Percentiles rank a stretch among this genome's conserved stretches.
Conservation (phyloP, 2,888 invertebrate genomes). For the Scaptomyza caliginosa region DNA sequence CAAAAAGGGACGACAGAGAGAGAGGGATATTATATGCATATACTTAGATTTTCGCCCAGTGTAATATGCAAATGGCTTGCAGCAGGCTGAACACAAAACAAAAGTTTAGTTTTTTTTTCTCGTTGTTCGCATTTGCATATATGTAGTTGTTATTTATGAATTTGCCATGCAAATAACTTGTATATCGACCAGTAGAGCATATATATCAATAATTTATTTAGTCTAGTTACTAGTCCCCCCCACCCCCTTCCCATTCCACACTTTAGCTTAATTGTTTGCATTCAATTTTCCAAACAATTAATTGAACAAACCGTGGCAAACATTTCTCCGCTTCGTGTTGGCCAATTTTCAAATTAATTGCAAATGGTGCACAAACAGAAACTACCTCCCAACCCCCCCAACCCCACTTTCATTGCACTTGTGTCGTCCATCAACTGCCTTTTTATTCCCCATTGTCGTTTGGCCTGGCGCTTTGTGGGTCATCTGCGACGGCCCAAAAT, state of each 20-base stretch:
- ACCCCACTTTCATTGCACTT: slow-evolving; percentile 48
- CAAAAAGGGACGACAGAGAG: neutral
- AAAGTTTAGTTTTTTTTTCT: too few species aligned
- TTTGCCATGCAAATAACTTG: slow-evolving; percentile 53
- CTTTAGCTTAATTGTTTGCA: slow-evolving; percentile 1
- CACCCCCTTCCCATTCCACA: neutral
- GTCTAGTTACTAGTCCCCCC: neutral
- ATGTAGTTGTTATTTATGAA: slow-evolving; percentile 52
- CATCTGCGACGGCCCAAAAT: slow-evolving; percentile 47
- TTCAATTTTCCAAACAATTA: slow-evolving; percentile 74
- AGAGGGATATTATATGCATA: too few species aligned
- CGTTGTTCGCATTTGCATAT: slow-evolving; percentile 29
- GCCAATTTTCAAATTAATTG: slow-evolving; percentile 74
- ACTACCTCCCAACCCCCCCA: too few species aligned
- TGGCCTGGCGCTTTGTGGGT: slow-evolving; percentile 38
- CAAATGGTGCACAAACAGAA: slow-evolving; percentile 40
- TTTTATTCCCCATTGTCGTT: slow-evolving; percentile 1
- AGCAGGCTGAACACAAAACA: slow-evolving; percentile 1
- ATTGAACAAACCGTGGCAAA: too few species aligned
- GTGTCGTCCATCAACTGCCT: slow-evolving; percentile 49
- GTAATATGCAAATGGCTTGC: slow-evolving; percentile 2
- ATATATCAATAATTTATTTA: slow-evolving; percentile 26
- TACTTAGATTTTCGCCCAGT: too few species aligned
- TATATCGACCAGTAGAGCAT: slow-evolving; percentile 19
- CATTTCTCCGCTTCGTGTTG: too few species aligned